These are phyloP conservation scores for Serranochromis macrocephalus DNA, from an alignment of 2,113 vertebrate genomes.

Conservation along the genomic window DNA sequence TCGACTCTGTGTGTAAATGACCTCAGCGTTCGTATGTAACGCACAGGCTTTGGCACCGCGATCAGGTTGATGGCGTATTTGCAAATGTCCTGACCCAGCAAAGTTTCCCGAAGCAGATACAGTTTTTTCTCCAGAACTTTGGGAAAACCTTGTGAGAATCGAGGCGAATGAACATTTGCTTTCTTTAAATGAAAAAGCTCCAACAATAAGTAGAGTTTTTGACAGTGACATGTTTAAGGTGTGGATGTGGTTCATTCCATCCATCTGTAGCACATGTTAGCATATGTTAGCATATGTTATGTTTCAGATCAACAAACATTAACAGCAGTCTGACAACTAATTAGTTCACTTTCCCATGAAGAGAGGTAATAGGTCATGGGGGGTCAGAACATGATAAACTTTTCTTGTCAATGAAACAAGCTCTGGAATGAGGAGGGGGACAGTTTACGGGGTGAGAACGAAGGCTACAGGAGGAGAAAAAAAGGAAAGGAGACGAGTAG, in stretches of 20 bases:
- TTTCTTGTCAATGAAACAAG: neutral
- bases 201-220: neutral
- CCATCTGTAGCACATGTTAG: neutral
- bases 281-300: neutral
- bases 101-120: accelerated
- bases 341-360: slow-evolving; percentile 1
- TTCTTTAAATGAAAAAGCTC: neutral
- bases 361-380: neutral
- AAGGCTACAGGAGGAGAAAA: neutral
- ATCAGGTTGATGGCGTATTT: neutral
- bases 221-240: neutral
- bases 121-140: neutral
- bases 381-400: slow-evolving; percentile 20
- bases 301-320: neutral
- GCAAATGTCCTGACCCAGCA: neutral
- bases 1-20: neutral
- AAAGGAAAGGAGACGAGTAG: neutral
- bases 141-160: neutral
- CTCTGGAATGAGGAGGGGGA: slow-evolving; percentile 37
- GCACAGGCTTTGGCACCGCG: accelerated
- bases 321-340: neutral
- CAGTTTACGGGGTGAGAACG: neutral
- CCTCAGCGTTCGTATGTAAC: neutral
- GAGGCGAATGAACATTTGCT: neutral
- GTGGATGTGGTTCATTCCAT: neutral